Percentiles rank a stretch among this genome's conserved stretches.
Evolutionary conservation across 2,113 vertebrate species (phyloP).

Genomic region (Eulemur rufifrons): DNA sequence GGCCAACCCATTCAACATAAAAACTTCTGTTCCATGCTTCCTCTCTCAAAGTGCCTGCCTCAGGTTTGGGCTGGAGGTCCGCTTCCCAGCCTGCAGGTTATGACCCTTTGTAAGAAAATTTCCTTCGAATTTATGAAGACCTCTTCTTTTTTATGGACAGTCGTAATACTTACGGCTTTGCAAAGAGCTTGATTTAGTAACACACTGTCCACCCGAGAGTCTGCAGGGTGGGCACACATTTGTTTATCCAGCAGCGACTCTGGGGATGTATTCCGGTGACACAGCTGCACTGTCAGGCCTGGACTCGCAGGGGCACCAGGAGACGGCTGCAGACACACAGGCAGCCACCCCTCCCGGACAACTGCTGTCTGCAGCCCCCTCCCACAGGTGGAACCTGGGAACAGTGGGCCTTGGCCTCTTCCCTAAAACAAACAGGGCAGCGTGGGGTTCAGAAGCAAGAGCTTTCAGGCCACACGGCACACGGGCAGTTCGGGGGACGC

Average conservation of each 20-base stretch:
- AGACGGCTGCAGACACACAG: slow-evolving; percentile 72
- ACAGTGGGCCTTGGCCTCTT: neutral
- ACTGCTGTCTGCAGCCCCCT: neutral
- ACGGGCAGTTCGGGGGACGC: fast-evolving
- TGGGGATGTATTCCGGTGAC: slow-evolving; percentile 59
- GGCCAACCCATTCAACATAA: too few species aligned
- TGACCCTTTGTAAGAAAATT: too few species aligned
- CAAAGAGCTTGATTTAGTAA: too few species aligned
- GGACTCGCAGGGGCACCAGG: slow-evolving; percentile 76
- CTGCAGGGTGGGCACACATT: neutral
- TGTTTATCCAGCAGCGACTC: slow-evolving; percentile 65
- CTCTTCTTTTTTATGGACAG: too few species aligned
- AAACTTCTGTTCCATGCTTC: too few species aligned
- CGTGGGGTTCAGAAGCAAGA: fast-evolving
- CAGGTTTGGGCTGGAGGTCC: too few species aligned
- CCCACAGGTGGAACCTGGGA: neutral
- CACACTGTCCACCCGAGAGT: slow-evolving; percentile 31
- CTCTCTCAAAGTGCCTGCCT: too few species aligned
- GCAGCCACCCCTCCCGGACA: neutral
- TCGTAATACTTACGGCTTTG: too few species aligned
- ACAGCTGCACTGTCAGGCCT: slow-evolving; percentile 72
- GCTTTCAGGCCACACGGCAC: fast-evolving
- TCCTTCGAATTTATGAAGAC: too few species aligned
- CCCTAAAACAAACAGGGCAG: neutral
- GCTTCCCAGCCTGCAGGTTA: too few species aligned